A percentile compares a stretch with the other conserved stretches of the same genome.
Evolutionary conservation across 2,797 vertebrate species (phyloP).

Genomic region (Lithobates pipiens): DNA sequence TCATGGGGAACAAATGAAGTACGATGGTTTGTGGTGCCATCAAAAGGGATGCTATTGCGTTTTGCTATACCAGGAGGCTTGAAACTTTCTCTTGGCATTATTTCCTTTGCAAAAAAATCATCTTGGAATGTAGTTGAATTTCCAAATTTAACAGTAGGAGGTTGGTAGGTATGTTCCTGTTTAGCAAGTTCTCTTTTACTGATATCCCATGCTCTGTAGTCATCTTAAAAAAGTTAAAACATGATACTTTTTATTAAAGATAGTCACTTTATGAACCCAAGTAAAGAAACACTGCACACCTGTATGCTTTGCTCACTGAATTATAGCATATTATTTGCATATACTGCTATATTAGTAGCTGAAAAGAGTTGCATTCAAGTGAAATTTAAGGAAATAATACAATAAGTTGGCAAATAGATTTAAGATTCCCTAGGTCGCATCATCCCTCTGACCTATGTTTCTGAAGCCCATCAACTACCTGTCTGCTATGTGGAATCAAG

Average conservation of each 20-base stretch:
- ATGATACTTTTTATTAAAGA: background rate
- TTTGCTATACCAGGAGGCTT: slow-evolving; percentile 72
- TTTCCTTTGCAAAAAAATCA: slow-evolving; percentile 73
- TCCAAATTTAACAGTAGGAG: slow-evolving; percentile 78
- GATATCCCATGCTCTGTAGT: slow-evolving; percentile 79
- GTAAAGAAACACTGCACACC: no score
- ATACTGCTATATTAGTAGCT: no score
- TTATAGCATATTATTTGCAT: no score
- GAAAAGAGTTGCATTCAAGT: no score
- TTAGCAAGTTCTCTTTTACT: slow-evolving; percentile 74
- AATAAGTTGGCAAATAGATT: no score
- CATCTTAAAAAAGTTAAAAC: slow-evolving; percentile 74
- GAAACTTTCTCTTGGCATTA: slow-evolving; percentile 72
- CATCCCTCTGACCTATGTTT: no score
- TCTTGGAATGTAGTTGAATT: slow-evolving; percentile 85
- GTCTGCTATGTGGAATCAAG: no score
- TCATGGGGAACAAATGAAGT: slow-evolving; percentile 73
- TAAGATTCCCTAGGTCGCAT: no score
- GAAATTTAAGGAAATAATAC: no score
- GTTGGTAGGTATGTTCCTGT: slow-evolving; percentile 72
- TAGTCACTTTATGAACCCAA: background rate
- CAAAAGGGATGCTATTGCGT: slow-evolving; percentile 72
- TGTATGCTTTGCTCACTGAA: no score
- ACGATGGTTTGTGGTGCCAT: slow-evolving; percentile 75
- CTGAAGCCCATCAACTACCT: no score